These are phyloP conservation scores for Atrina japonica DNA, from an alignment of 2,888 invertebrate species.

Conservation along the genomic window DNA sequence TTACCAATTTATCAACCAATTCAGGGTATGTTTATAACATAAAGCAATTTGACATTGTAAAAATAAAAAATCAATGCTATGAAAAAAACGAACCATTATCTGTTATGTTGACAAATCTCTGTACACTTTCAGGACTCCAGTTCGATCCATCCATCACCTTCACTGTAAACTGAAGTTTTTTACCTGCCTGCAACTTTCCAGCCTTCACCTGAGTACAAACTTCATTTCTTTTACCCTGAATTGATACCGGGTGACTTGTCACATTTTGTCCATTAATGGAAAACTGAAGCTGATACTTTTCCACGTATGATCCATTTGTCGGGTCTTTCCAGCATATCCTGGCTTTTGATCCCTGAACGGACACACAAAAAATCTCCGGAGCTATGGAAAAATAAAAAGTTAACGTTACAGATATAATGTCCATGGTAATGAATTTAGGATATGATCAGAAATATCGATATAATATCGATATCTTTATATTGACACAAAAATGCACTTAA, in stretches of 20 bases:
- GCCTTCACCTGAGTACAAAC: slow-evolving; percentile 59
- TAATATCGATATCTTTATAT: too few relatives aligned
- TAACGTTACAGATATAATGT: slow-evolving; percentile 52
- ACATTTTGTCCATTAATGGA: slow-evolving; percentile 57
- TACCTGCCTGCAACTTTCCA: slow-evolving; percentile 44
- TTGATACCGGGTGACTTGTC: slow-evolving; percentile 52
- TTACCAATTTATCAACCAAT: too few relatives aligned
- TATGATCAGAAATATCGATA: too few relatives aligned
- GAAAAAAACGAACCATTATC: slow-evolving; percentile 51
- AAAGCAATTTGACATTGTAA: too few relatives aligned
- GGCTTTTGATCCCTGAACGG: slow-evolving; percentile 53
- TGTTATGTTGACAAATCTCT: slow-evolving; percentile 55
- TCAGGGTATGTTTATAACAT: too few relatives aligned
- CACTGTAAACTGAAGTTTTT: slow-evolving; percentile 57
- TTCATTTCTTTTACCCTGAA: slow-evolving; percentile 56
- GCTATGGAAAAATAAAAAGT: slow-evolving; percentile 64
- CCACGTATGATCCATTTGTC: slow-evolving; percentile 61
- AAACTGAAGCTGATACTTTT: slow-evolving; percentile 59
- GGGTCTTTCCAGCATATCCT: slow-evolving; percentile 65
- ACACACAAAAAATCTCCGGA: slow-evolving; percentile 62
- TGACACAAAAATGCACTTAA: too few relatives aligned
- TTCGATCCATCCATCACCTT: slow-evolving; percentile 56
- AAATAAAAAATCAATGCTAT: too few relatives aligned
- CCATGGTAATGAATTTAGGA: slow-evolving; percentile 15
- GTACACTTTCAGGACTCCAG: slow-evolving; percentile 59